Conservation (phyloP, 2,113 vertebrate species). For the Tinamus guttatus region DNA sequence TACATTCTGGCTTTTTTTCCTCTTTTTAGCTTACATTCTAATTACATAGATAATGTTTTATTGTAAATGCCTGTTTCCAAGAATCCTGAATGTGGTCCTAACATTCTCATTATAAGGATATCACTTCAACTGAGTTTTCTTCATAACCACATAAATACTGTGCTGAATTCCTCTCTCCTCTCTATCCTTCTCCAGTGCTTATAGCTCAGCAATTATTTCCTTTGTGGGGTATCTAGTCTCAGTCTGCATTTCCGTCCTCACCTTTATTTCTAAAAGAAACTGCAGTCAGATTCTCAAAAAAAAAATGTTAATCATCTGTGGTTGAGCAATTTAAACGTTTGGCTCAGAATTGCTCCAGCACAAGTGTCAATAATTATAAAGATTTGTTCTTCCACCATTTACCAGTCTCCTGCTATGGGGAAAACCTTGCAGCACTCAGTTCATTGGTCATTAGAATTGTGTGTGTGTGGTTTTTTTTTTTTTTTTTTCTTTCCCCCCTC, state of each 20-base stretch:
- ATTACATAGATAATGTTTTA: not conserved
- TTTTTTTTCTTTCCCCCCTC: rapidly evolving
- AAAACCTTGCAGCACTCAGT: not conserved
- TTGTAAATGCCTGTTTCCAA: not conserved
- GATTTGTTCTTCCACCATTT: conserved; percentile 38
- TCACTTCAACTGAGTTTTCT: not conserved
- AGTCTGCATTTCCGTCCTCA: not conserved
- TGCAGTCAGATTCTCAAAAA: conserved; percentile 7
- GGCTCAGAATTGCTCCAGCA: conserved; percentile 37
- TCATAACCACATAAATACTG: not conserved
- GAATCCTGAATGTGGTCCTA: not conserved
- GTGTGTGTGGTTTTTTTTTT: not conserved
- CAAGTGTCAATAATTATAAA: conserved; percentile 54
- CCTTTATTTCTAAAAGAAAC: conserved; percentile 14
- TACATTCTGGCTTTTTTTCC: not conserved
- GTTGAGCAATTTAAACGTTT: conserved; percentile 20
- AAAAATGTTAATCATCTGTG: conserved; percentile 3
- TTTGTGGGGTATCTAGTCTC: not conserved
- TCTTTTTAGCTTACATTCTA: not conserved
- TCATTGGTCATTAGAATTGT: not conserved
- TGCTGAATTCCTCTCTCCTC: not conserved
- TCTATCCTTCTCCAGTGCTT: not conserved
- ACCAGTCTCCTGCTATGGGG: not conserved
- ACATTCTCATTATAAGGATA: not conserved
- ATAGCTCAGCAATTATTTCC: not conserved